Percentiles rank a stretch among this genome's conserved stretches.
Evolutionary conservation across 2,113 vertebrate species (phyloP).

Genomic region (Trachemys scripta): DNA sequence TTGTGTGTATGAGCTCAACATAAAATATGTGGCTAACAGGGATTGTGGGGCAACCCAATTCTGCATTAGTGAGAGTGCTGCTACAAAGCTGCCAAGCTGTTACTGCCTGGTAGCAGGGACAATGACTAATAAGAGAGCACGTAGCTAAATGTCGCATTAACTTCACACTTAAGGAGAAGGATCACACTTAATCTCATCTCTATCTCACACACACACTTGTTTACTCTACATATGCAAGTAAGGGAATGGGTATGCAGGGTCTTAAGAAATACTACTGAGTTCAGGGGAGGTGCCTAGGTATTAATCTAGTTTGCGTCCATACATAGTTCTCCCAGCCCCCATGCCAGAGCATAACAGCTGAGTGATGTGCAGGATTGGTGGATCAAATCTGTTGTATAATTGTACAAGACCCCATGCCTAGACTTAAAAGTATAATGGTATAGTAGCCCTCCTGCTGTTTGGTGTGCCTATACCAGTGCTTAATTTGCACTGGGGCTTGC

Average conservation of each 20-base stretch:
- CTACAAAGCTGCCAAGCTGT: neutral
- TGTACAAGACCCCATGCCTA: accelerated
- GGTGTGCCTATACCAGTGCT: neutral
- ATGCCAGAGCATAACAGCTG: neutral
- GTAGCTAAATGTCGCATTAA: neutral
- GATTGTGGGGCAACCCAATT: neutral
- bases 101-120: neutral
- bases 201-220: neutral
- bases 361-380: neutral
- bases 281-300: neutral
- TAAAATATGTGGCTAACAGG: neutral
- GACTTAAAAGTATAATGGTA: neutral
- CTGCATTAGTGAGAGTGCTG: neutral
- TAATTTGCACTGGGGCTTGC: too few relatives aligned
- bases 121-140: neutral
- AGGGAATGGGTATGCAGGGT: neutral
- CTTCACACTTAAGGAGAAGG: neutral
- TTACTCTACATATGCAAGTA: neutral
- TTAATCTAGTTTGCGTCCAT: neutral
- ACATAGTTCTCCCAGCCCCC: neutral
- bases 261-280: neutral
- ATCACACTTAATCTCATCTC: neutral
- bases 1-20: neutral
- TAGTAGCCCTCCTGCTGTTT: neutral
- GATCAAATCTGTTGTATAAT: neutral